Base-by-base conservation (phyloP, 2,113 vertebrate species). In the Tinamus guttatus region DNA sequence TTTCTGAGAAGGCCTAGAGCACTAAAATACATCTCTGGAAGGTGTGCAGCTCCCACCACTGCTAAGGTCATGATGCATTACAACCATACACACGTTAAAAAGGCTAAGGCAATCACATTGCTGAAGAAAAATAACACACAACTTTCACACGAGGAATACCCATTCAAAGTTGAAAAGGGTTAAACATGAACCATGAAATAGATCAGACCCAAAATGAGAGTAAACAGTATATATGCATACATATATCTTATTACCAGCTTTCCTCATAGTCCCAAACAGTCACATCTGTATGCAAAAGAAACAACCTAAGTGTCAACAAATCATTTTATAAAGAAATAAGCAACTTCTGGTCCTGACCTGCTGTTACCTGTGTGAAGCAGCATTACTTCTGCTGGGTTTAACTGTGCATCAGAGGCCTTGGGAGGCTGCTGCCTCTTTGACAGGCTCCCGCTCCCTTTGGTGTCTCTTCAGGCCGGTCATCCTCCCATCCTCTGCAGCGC, bases 291-390 rank as follows among this genome's bases (percentile, higher is more conserved):
- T 81, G 56, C 68, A 93, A 87, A 91, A 93, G 67, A 87, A 76
- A 80, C 51, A 73, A 91, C 52, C 74, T 70, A 91, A 95, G 91
- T 19, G 91, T 87, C 85, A 90, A 85, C 30, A 56, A 51, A 59
- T 64, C 45, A 71, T 73, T 95, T 93, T 75, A 83, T 28, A 87
- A 84, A 95, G 73, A 90, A 94, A 93, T 85, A 88, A 88, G 62
- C 34, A 81, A 81, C 71, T 58, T 64, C n/a, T 24, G 54, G 13
- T 90, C 79, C 64, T 87, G 85, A 88, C 88, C 84, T 91, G 63
- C 78, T 68, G 43, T 71, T 88, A 91, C 71, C 85, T 36, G 76
- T 83, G 82, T 68, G 73, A 90, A 95, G 60, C n/a, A 65, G 60
- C 58, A 34, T 88, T 75, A 77, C 63, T 95, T 89, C 90, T 92